Conservation (phyloP, 2,797 vertebrate species). For the Hoplostethus mediterraneus region DNA sequence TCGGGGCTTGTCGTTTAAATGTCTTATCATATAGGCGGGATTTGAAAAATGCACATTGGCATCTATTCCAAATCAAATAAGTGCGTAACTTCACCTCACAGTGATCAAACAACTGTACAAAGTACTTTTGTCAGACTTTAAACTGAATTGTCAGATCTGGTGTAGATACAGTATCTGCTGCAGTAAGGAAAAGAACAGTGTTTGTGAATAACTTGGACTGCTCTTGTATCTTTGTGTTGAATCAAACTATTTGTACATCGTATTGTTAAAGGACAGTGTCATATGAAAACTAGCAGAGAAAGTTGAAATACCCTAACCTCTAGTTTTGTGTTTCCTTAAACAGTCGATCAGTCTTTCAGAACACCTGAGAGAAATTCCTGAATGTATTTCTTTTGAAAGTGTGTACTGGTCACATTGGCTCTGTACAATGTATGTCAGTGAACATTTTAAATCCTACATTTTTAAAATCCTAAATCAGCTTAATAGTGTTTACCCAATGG, state of each 20-base stretch:
- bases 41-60: constrained; percentile 9
- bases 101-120: constrained; percentile 35
- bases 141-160: constrained; percentile 34
- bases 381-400: neutral
- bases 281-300: neutral
- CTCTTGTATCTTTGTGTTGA: neutral
- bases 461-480: too few relatives aligned
- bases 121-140: constrained; percentile 46
- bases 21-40: neutral
- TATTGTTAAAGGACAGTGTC: neutral
- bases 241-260: neutral
- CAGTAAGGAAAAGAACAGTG: neutral
- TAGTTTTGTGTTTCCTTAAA: too few relatives aligned
- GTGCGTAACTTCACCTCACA: neutral
- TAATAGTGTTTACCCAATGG: too few relatives aligned
- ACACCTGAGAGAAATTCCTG: neutral
- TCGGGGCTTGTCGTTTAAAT: neutral
- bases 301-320: neutral
- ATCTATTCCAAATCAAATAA: constrained; percentile 8
- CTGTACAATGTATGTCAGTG: too few relatives aligned
- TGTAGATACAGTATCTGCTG: neutral
- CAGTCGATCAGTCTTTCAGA: neutral
- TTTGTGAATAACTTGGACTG: neutral
- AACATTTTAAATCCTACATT: too few relatives aligned
- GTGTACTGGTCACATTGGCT: neutral